Percentiles rank a stretch among this genome's conserved stretches.
Conservation (phyloP, 2,113 vertebrate species). For the Oncorhynchus mykiss region DNA sequence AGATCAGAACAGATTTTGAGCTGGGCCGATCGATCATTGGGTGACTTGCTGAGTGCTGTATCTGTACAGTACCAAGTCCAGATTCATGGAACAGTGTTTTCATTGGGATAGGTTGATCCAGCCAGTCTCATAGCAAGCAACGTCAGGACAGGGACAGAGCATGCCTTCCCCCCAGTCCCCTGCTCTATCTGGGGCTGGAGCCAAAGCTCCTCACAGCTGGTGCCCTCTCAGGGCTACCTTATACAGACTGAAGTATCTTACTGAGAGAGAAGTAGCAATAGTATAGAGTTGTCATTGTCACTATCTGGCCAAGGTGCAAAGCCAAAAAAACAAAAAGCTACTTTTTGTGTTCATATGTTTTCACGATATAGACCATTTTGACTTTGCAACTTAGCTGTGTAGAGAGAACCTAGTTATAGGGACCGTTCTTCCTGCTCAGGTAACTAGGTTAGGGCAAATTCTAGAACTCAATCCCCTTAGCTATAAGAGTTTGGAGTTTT, state of each 20-base stretch:
- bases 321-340: too few relatives aligned
- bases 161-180: constrained; percentile 61
- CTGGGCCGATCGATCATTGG: background rate
- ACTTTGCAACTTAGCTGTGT: too few relatives aligned
- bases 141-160: constrained; percentile 54
- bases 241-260: constrained; percentile 20
- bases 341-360: too few relatives aligned
- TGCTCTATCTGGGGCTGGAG: constrained; percentile 32
- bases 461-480: too few relatives aligned
- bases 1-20: constrained; percentile 26
- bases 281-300: too few relatives aligned
- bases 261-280: too few relatives aligned
- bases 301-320: too few relatives aligned
- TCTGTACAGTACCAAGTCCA: constrained; percentile 20
- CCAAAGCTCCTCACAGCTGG: constrained; percentile 58
- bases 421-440: too few relatives aligned
- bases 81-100: constrained; percentile 30
- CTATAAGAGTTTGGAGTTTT: too few relatives aligned
- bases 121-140: constrained; percentile 42
- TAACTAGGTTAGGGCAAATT: too few relatives aligned
- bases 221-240: constrained; percentile 31
- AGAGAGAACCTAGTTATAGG: too few relatives aligned
- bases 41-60: background rate
- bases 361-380: too few relatives aligned
- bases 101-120: constrained; percentile 21